These are phyloP conservation scores for Gavialis gangeticus DNA, from an alignment of 2,113 vertebrate genomes.

Conservation along the genomic window DNA sequence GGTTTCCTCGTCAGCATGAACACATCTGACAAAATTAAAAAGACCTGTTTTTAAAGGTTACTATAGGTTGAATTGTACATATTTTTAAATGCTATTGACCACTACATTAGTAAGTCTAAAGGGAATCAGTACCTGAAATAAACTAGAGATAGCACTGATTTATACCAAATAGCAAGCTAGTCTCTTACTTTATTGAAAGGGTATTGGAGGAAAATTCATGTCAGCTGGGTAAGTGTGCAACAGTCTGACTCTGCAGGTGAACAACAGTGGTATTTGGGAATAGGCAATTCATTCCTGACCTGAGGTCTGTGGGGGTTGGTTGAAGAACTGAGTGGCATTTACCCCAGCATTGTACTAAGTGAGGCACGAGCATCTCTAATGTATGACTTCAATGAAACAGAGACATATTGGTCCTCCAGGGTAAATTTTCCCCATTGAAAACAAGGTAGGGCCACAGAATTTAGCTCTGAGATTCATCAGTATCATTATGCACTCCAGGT, in stretches of 20 bases:
- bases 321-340: neutral
- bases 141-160: constrained; percentile 31
- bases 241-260: neutral
- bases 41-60: neutral
- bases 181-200: neutral
- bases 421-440: neutral
- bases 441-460: neutral
- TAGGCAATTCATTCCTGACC: neutral
- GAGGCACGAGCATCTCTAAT: neutral
- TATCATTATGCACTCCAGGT: constrained; percentile 4
- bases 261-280: neutral
- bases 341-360: neutral
- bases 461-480: neutral
- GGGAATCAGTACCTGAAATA: constrained; percentile 43
- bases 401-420: neutral
- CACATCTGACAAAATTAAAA: neutral
- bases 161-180: constrained; percentile 61
- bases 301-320: neutral
- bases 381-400: neutral
- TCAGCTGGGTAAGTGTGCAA: neutral
- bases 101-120: constrained; percentile 31
- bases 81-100: constrained; percentile 12
- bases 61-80: constrained; percentile 27
- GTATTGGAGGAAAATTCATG: neutral
- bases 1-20: neutral